Evolutionary conservation across 2,888 invertebrate species (phyloP), one percentile per base, ranked within the genome.

Genomic region (Microchrysa polita): DNA sequence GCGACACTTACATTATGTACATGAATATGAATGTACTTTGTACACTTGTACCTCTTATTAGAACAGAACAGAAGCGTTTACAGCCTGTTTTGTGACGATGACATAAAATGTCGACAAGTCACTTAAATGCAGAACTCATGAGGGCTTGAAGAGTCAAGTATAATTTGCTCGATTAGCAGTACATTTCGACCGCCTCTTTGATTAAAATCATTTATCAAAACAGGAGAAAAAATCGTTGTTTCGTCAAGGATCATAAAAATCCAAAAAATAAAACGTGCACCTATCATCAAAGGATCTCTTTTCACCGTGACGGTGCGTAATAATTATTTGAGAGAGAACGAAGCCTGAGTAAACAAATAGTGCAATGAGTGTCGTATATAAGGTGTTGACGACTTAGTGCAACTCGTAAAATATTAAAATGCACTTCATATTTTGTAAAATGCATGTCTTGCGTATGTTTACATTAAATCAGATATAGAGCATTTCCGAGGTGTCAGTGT

Each of bases 131-230:
- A 27, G 44, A 10, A 10, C 20, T 5, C 44, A 20, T 61, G 44
- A 9, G 14, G 12, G 34, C 48, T n/a, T 55, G 63, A 63, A 67
- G 40, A 76, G 69, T 76, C 76, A 76, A 77, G 74, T 74, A 77
- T 77, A 76, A 77, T 76, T 74, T 61, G 77, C 73, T 77, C 77
- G 77, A 77, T 77, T 77, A 76, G 74, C 74, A 74, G 71, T 74
- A 73, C 72, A 76, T 75, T 74, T 75, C 76, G 75, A 75, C 77
- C 77, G 77, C 77, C 77, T 77, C 76, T 77, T 77, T 77, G 77
- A 77, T 77, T 77, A 77, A 77, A 76, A 67, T 75, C 74, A 77
- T 77, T 77, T 75, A 72, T 77, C 73, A 76, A 74, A 73, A 76
- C 20, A 59, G 2, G 23, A 57, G 44, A 72, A 72, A 42, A 60